A percentile compares a stretch with the other conserved stretches of the same genome.
Conservation (phyloP, 1,140 invertebrate species). For the Pentalonia nigronervosa region DNA sequence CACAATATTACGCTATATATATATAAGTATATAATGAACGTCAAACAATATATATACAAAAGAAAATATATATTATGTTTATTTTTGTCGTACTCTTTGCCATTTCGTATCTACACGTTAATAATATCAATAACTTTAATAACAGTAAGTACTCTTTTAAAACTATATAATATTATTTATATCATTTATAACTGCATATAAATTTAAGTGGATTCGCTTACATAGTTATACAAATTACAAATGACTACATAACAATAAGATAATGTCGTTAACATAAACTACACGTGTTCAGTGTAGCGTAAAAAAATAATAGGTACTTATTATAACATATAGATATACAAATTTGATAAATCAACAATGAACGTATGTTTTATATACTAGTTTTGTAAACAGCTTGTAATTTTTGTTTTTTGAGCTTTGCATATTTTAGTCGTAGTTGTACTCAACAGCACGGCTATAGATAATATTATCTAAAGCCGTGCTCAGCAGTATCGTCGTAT, state of each 20-base stretch:
- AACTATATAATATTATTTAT: constrained; percentile 28
- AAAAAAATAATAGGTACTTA: constrained; percentile 40
- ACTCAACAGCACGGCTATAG: not conserved
- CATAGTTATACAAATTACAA: constrained; percentile 17
- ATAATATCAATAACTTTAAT: constrained; percentile 41
- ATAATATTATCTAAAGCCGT: too few species aligned
- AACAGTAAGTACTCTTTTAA: constrained; percentile 36
- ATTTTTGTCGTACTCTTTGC: not conserved
- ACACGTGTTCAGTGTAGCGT: constrained; percentile 21
- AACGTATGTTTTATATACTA: constrained; percentile 19
- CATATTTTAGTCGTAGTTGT: not conserved
- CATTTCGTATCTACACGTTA: constrained; percentile 11
- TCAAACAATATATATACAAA: constrained; percentile 17
- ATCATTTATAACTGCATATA: constrained; percentile 26
- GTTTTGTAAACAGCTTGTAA: not conserved
- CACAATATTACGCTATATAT: not conserved
- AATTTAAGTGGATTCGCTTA: not conserved
- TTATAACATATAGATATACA: constrained; percentile 23
- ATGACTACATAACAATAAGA: constrained; percentile 13
- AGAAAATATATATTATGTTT: constrained; percentile 27
- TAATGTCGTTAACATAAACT: constrained; percentile 7
- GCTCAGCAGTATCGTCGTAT: not conserved
- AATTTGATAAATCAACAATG: constrained; percentile 20
- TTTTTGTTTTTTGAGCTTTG: constrained; percentile 21
- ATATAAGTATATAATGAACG: not conserved